A percentile compares a stretch with the other conserved stretches of the same genome.
Evolutionary conservation across 2,113 vertebrate genomes (phyloP).

Genomic region (Zosterops borbonicus): DNA sequence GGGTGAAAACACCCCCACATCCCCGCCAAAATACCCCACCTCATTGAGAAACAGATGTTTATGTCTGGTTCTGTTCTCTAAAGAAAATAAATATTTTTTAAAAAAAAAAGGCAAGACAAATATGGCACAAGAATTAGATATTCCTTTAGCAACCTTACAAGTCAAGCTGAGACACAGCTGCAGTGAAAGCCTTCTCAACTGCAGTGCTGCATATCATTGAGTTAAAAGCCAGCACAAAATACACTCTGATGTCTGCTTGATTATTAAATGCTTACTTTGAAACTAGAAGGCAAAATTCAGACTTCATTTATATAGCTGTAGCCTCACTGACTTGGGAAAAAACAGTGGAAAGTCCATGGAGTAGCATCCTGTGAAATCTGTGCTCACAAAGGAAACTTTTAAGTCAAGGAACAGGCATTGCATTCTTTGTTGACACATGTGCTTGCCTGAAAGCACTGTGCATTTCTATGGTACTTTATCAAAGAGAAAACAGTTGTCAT

Average conservation of each 20-base stretch:
- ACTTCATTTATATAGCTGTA: not conserved
- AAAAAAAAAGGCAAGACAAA: not conserved
- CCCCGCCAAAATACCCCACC: not conserved
- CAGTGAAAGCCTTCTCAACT: not conserved
- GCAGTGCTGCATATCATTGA: not conserved
- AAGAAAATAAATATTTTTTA: not conserved
- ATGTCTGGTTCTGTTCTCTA: not conserved
- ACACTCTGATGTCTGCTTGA: not conserved
- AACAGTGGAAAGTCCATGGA: not conserved
- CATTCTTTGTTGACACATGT: not conserved
- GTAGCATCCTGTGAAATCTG: not conserved
- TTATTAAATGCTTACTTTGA: slow-evolving; percentile 2
- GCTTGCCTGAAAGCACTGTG: not conserved
- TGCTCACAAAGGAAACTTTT: not conserved
- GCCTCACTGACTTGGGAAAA: not conserved
- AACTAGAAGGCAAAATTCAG: not conserved
- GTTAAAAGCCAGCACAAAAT: not conserved
- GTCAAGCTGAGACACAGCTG: not conserved
- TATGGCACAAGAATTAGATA: not conserved
- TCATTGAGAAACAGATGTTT: not conserved
- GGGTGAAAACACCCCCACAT: not conserved
- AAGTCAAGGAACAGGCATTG: not conserved
- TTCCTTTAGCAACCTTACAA: not conserved
- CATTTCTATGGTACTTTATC: not conserved
- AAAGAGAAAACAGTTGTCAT: not conserved